Percentiles rank a stretch among this genome's conserved stretches.
Evolutionary conservation across 2,797 vertebrate species (phyloP).

Genomic region (Rhinogobio ventralis): DNA sequence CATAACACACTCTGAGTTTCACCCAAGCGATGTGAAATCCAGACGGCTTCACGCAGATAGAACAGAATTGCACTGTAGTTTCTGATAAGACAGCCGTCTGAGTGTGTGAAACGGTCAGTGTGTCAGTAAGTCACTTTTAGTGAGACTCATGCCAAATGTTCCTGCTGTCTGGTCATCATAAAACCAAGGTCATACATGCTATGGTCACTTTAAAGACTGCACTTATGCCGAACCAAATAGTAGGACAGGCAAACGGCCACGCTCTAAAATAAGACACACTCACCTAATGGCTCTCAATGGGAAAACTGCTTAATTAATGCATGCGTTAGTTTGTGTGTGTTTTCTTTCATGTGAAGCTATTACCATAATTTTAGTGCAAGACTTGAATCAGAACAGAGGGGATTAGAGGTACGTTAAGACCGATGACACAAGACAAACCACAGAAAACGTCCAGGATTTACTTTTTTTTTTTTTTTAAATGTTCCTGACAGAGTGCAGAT

Average conservation of each 20-base stretch:
- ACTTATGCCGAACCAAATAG: background rate
- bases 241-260: background rate
- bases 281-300: background rate
- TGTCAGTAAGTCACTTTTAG: conserved; percentile 62
- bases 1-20: conserved; percentile 10
- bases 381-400: background rate
- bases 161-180: background rate
- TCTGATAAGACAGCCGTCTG: background rate
- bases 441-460: background rate
- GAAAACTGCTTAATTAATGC: background rate
- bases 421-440: background rate
- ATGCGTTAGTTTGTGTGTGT: background rate
- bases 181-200: background rate
- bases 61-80: background rate
- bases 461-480: no score
- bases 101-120: conserved; percentile 56
- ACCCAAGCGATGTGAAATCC: conserved; percentile 26
- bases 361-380: background rate
- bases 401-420: background rate
- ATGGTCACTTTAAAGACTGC: background rate
- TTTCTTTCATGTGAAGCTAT: background rate
- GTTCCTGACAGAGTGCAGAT: background rate
- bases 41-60: background rate
- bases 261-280: background rate
- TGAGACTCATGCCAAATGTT: background rate